Conservation (phyloP, 2,888 invertebrate species). For the Apotomis turbidana region DNA sequence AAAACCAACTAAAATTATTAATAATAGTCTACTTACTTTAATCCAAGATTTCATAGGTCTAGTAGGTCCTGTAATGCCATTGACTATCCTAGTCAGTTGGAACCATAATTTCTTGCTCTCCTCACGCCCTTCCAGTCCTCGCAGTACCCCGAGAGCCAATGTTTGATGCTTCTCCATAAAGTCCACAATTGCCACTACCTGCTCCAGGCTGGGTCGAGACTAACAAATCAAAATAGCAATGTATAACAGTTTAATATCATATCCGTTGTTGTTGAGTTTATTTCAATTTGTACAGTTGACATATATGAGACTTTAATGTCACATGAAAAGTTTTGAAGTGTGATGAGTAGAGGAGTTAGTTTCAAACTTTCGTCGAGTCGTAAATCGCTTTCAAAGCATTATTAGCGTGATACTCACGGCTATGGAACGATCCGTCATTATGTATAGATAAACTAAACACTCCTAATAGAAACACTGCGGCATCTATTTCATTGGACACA, state of each 20-base stretch:
- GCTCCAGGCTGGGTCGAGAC: constrained; percentile 75
- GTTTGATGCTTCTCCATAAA: constrained; percentile 76
- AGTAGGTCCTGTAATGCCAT: constrained; percentile 69
- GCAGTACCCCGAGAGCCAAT: constrained; percentile 66
- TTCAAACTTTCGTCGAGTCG: constrained; percentile 32
- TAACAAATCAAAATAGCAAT: constrained; percentile 44
- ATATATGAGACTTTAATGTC: background rate
- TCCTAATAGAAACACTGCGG: background rate
- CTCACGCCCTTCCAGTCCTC: constrained; percentile 73
- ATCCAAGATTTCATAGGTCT: constrained; percentile 79
- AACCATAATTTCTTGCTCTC: constrained; percentile 76
- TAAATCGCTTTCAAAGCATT: constrained; percentile 14
- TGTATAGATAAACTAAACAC: constrained; percentile 35
- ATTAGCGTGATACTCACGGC: constrained; percentile 61
- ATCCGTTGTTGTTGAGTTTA: background rate
- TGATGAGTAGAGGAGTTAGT: constrained; percentile 10
- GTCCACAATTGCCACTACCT: constrained; percentile 73
- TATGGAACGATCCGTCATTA: constrained; percentile 72
- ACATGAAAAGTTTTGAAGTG: constrained; percentile 1
- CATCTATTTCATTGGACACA: constrained; percentile 1
- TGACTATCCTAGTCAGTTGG: constrained; percentile 68
- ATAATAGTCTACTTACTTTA: constrained; percentile 59
- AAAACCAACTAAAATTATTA: no score
- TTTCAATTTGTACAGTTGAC: no score
- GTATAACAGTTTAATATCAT: background rate